phyloP scores from a whole-genome alignment of 53 echinoderm and acorn worm species.

The Actinopyga echinites region DNA sequence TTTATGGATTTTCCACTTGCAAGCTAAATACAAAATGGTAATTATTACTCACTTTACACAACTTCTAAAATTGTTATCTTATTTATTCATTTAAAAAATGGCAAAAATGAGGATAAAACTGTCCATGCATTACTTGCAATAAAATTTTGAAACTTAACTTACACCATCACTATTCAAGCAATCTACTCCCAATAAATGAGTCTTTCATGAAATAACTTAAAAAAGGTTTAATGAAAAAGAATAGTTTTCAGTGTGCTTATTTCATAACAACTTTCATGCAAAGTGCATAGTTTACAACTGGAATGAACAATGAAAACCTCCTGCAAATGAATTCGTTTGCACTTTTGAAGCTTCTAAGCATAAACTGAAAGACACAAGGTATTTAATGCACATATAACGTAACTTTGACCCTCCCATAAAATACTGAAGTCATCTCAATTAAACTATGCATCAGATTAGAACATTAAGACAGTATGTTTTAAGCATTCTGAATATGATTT shows the following conservation, averaged over 20 bases:
- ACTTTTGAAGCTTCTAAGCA: not conserved
- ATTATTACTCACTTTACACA: not conserved
- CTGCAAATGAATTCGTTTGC: not conserved
- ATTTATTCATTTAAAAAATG: slow-evolving; percentile 6
- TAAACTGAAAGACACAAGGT: slow-evolving; percentile 17
- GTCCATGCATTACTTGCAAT: not conserved
- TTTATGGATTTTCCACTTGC: no score
- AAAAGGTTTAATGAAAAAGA: no score
- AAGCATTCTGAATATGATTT: no score
- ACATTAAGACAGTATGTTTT: no score
- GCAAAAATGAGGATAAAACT: slow-evolving; percentile 9
- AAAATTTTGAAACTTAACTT: not conserved
- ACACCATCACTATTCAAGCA: not conserved
- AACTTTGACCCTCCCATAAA: no score
- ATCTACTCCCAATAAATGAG: no score
- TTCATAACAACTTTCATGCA: no score
- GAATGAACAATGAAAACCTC: not conserved
- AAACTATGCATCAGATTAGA: no score
- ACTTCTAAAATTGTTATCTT: not conserved
- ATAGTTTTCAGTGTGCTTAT: no score
- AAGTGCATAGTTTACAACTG: not conserved
- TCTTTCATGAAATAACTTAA: no score
- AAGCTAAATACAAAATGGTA: no score
- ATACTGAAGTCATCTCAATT: no score
- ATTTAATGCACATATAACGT: not conserved